Conservation (phyloP, 2,113 vertebrate species). For the Ptyas mucosa region DNA sequence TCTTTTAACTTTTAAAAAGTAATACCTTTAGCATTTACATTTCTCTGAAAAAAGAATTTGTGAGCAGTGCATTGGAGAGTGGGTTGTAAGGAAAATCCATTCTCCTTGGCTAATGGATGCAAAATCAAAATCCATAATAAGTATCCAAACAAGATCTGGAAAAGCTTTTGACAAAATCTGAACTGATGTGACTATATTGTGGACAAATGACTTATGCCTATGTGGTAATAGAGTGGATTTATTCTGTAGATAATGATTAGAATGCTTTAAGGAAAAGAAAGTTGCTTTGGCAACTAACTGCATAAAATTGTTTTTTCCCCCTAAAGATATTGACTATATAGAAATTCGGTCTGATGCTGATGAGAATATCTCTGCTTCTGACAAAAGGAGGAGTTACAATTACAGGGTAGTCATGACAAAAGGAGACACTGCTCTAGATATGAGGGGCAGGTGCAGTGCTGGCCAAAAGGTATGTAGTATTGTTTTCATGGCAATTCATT, state of each 20-base stretch:
- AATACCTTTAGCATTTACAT: not conserved
- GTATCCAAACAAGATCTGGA: not conserved
- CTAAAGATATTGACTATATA: constrained; percentile 92
- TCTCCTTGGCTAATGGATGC: not conserved
- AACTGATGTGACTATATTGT: not conserved
- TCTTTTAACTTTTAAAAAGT: not conserved
- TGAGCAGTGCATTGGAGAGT: not conserved
- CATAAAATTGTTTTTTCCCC: not conserved
- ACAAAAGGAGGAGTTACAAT: constrained; percentile 89
- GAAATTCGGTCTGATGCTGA: constrained; percentile 95
- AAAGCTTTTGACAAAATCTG: not conserved
- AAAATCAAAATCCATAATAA: not conserved
- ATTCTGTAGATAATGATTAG: not conserved
- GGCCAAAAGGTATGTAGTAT: constrained; percentile 85
- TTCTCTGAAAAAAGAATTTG: not conserved
- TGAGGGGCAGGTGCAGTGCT: constrained; percentile 94
- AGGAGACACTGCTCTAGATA: constrained; percentile 89
- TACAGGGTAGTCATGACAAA: constrained; percentile 97
- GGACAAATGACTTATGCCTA: not conserved
- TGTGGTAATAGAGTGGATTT: not conserved
- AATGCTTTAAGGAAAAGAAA: not conserved
- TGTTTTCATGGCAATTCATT: too few relatives aligned
- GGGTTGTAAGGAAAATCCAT: not conserved
- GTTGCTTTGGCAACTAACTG: not conserved
- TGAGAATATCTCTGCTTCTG: constrained; percentile 83